phyloP scores from a whole-genome alignment of 2,888 invertebrate species.

The Opisthograptis luteolata region DNA sequence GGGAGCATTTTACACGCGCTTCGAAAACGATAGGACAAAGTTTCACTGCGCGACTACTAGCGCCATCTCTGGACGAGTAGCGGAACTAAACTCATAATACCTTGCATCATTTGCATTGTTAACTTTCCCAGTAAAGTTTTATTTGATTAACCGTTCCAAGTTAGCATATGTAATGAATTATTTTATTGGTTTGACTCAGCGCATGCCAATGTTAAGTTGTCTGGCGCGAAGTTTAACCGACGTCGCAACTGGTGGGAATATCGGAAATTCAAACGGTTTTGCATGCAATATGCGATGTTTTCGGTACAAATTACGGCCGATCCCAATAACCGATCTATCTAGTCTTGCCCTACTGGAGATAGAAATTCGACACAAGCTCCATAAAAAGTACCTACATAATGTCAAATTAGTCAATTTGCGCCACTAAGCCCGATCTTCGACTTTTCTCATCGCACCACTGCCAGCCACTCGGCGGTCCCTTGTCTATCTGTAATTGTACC shows the following conservation, averaged over 20 bases:
- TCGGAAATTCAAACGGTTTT: no score
- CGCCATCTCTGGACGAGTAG: constrained; percentile 70
- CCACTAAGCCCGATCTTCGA: no score
- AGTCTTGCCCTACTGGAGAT: no score
- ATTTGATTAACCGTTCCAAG: neutral
- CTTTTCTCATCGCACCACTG: no score
- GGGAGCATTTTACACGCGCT: constrained; percentile 14
- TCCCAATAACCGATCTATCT: no score
- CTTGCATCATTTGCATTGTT: neutral
- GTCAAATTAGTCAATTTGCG: no score
- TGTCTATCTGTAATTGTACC: no score
- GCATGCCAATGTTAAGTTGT: neutral
- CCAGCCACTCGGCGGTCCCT: no score
- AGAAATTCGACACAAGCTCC: no score
- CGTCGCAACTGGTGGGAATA: neutral
- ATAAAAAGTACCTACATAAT: no score
- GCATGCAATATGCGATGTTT: no score
- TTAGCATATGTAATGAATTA: neutral
- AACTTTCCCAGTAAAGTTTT: constrained; percentile 3
- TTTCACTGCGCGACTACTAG: constrained; percentile 31
- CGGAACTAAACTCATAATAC: constrained; percentile 38
- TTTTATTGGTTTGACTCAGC: constrained; percentile 4
- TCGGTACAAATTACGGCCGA: neutral
- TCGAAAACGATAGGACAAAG: neutral
- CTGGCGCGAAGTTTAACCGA: neutral